phyloP scores from a whole-genome alignment of 2,113 vertebrate species.

The Cervus canadensis region DNA sequence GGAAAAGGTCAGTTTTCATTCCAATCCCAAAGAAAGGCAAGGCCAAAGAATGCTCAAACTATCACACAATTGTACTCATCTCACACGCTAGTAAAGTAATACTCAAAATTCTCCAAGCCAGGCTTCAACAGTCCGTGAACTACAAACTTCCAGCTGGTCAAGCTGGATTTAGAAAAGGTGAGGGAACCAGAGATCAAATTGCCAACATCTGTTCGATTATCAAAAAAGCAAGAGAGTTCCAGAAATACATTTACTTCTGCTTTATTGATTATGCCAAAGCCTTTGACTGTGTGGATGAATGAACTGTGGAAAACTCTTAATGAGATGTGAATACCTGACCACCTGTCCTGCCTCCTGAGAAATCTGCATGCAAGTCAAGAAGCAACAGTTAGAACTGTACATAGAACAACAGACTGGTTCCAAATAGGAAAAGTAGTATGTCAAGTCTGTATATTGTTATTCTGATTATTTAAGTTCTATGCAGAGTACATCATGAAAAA shows the following conservation, averaged over 20 bases:
- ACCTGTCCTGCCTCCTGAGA: background rate
- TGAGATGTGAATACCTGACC: background rate
- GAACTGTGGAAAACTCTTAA: background rate
- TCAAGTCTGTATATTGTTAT: background rate
- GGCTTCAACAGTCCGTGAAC: accelerated
- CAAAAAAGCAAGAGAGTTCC: background rate
- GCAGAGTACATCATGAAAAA: background rate
- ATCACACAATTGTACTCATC: background rate
- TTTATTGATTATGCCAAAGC: background rate
- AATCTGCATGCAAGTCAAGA: background rate
- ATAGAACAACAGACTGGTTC: background rate
- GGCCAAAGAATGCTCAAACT: background rate
- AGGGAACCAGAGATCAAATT: background rate
- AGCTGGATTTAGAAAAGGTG: background rate
- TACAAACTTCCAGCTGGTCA: background rate
- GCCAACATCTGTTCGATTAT: background rate
- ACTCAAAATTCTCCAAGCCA: background rate
- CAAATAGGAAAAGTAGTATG: background rate
- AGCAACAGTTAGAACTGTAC: background rate
- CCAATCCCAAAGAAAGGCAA: background rate
- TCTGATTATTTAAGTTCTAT: background rate
- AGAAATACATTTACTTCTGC: background rate
- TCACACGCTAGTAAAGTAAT: background rate
- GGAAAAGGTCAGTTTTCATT: background rate
- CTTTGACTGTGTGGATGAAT: background rate